These are phyloP conservation scores for Astyanax mexicanus DNA, from an alignment of 2,797 vertebrate genomes.

Conservation along the genomic window DNA sequence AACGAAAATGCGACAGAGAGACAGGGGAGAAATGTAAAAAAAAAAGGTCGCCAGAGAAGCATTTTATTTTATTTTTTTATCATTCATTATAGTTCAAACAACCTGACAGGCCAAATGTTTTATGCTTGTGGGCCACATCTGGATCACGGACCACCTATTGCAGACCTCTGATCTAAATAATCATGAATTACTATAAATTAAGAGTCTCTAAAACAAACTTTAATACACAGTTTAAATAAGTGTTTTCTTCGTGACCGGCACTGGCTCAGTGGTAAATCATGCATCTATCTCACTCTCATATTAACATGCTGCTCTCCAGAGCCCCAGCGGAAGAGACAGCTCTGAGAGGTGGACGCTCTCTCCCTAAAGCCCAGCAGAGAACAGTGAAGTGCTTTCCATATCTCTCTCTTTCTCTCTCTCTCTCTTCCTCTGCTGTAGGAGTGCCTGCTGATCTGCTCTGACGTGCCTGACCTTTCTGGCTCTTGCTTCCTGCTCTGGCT, in stretches of 20 bases:
- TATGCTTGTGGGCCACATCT: too few relatives aligned
- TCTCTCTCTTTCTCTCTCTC: constrained; percentile 28
- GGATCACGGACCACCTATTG: too few relatives aligned
- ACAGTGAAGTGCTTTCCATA: constrained; percentile 10
- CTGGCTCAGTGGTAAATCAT: constrained; percentile 37
- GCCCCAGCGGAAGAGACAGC: constrained; percentile 63
- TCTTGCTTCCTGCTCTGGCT: constrained; percentile 53
- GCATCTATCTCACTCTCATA: constrained; percentile 41
- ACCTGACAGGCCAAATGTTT: too few relatives aligned
- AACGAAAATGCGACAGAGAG: too few relatives aligned
- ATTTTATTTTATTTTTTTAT: too few relatives aligned
- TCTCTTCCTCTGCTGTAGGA: constrained; percentile 68
- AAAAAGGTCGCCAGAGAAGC: too few relatives aligned
- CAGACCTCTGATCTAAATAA: too few relatives aligned
- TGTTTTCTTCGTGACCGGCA: background rate
- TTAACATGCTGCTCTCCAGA: constrained; percentile 58
- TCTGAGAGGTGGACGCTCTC: constrained; percentile 56
- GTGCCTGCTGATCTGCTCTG: constrained; percentile 74
- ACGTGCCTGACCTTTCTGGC: constrained; percentile 80
- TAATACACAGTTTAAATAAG: background rate
- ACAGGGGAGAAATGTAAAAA: too few relatives aligned
- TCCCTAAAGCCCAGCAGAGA: constrained; percentile 16
- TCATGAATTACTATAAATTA: too few relatives aligned
- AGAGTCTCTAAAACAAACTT: too few relatives aligned
- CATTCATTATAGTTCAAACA: too few relatives aligned